These are phyloP conservation scores for Thera obeliscata DNA, from an alignment of 2,888 invertebrate genomes.

Conservation along the genomic window DNA sequence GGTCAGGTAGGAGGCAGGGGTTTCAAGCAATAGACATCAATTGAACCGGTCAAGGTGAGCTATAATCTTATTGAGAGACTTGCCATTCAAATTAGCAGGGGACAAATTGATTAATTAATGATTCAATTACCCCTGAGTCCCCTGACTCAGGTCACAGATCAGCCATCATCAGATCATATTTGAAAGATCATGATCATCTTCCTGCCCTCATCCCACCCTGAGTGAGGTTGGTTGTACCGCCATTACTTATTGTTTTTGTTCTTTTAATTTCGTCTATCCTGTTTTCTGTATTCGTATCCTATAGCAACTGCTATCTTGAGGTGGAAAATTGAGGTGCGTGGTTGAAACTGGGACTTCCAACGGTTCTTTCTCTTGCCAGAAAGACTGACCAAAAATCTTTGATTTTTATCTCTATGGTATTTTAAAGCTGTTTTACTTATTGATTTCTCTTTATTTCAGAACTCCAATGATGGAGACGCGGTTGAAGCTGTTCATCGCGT, in stretches of 20 bases:
- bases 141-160: background rate
- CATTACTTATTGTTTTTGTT: too few relatives aligned
- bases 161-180: background rate
- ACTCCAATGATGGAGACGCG: slow-evolving; percentile 64
- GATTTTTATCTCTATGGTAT: too few relatives aligned
- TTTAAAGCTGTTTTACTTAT: background rate
- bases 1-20: slow-evolving; percentile 10
- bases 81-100: slow-evolving; percentile 16
- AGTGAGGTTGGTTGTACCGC: too few relatives aligned
- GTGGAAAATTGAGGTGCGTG: too few relatives aligned
- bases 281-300: too few relatives aligned
- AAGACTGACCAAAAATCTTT: too few relatives aligned
- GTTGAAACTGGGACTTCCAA: too few relatives aligned
- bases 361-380: too few relatives aligned
- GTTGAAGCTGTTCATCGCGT: slow-evolving; percentile 57
- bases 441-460: slow-evolving; percentile 59
- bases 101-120: slow-evolving; percentile 16
- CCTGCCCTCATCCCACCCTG: too few relatives aligned
- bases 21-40: slow-evolving; percentile 26
- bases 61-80: slow-evolving; percentile 26
- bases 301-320: too few relatives aligned
- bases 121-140: background rate
- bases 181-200: too few relatives aligned
- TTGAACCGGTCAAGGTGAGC: slow-evolving; percentile 32
- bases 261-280: too few relatives aligned